These are phyloP conservation scores for Parauchenoglanis ngamensis DNA, from an alignment of 2,797 vertebrate genomes.

Conservation along the genomic window DNA sequence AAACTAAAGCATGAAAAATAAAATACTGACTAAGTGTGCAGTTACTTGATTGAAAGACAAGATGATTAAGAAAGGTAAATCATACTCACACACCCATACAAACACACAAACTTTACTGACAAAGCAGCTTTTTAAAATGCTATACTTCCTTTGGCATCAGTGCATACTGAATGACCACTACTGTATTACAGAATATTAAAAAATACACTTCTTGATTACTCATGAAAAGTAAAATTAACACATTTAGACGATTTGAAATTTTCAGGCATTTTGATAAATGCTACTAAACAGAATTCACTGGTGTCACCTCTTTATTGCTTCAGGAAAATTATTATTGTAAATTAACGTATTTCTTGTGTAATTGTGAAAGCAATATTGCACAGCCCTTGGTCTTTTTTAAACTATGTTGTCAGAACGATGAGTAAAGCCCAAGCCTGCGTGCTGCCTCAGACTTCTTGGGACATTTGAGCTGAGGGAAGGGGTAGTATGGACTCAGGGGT, in stretches of 20 bases:
- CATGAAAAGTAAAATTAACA: not conserved
- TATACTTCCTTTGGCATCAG: not conserved
- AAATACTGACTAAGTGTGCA: slow-evolving; percentile 2
- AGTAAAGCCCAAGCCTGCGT: slow-evolving; percentile 83
- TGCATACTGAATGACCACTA: not conserved
- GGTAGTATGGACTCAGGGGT: slow-evolving; percentile 72
- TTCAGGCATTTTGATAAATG: not conserved
- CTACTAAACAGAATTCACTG: not conserved
- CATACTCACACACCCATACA: not conserved
- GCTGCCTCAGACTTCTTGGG: slow-evolving; percentile 84
- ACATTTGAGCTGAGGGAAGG: slow-evolving; percentile 82
- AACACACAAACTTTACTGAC: not conserved
- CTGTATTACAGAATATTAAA: not conserved
- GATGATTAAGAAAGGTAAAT: not conserved
- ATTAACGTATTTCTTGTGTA: not conserved
- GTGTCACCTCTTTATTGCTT: not conserved
- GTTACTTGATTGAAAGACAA: not conserved
- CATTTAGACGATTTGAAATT: not conserved
- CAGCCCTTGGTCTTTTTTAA: slow-evolving; percentile 14
- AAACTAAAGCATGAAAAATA: not conserved
- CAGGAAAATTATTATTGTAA: not conserved
- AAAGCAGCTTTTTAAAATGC: not conserved
- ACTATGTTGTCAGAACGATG: slow-evolving; percentile 65
- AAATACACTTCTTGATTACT: not conserved
- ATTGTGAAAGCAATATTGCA: slow-evolving; percentile 24